Base-by-base conservation (phyloP, 2,113 vertebrate species). In the Gallinago media region DNA sequence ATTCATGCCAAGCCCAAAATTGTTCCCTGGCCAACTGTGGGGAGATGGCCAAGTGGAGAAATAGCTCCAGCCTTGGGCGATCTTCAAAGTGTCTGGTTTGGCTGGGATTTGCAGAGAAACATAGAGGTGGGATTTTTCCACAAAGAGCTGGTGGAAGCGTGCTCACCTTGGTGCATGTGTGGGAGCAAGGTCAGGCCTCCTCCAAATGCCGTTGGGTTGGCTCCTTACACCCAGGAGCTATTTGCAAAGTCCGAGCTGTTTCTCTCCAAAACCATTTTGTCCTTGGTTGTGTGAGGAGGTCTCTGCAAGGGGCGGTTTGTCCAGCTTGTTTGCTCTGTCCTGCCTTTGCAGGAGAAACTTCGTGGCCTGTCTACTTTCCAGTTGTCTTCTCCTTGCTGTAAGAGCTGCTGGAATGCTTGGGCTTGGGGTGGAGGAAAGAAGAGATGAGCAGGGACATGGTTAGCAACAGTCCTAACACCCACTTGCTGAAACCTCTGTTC, bases 171-270 rank as follows among this genome's bases (percentile, higher is more conserved):
- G 23, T 25, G 40, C 11, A 2, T 13, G 8, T 1, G 3, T 52
- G 63, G 44, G 49, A 61, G 75, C 0, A 0, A 49, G 65, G 18
- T 73, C 42, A 38, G 55, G 63, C 36, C 36, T 23, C 49, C 14
- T 46, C 46, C 19, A 6, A 5, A 9, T 34, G 21, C 66, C 63
- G 42, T 0, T 3, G 40, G 36, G 10, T 50, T 0, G 0, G 21
- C 19, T 82, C 18, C 44, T 50, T 32, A 18, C 16, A 54, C 14
- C 34, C 23, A 19, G 52, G 55, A 76, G 26, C 72, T 61, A 0
- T 31, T 50, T 20, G 25, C 47, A 50, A 84, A 36, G 38, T 46
- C 55, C 5, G 7, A 58, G 17, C 46, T 46, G 36, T 5, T 92
- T 91, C 31, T 76, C 20, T 81, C 27, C 17, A 63, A 79, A 80